These are phyloP conservation scores for human (Homo sapiens) DNA, from an alignment of 2,113 vertebrate species.

Conservation along the genomic window GRCh38 chr2:94667501-94668000, in stretches of 20 bases:
- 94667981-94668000: too few relatives aligned
- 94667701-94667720: conserved; percentile 85
- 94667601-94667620: conserved; percentile 88
- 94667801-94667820: too few relatives aligned
- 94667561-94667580: conserved; percentile 84
- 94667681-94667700: conserved; percentile 86
- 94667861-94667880: too few relatives aligned
- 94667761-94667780: conserved; percentile 70
- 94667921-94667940: conserved; percentile 78
- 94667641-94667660: conserved; percentile 89
- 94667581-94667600: conserved; percentile 87
- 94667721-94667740: conserved; percentile 70
- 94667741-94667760: conserved; percentile 16
- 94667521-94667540: conserved; percentile 85
- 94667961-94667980: too few relatives aligned
- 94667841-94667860: too few relatives aligned
- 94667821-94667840: too few relatives aligned
- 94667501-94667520: conserved; percentile 86
- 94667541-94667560: conserved; percentile 87
- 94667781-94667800: conserved; percentile 68
- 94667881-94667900: conserved; percentile 76
- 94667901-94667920: conserved; percentile 79
- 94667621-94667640: conserved; percentile 88
- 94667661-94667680: conserved; percentile 90
- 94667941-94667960: conserved; percentile 71